Conservation (phyloP, 2,888 invertebrate species). For the Vandiemenella viatica region DNA sequence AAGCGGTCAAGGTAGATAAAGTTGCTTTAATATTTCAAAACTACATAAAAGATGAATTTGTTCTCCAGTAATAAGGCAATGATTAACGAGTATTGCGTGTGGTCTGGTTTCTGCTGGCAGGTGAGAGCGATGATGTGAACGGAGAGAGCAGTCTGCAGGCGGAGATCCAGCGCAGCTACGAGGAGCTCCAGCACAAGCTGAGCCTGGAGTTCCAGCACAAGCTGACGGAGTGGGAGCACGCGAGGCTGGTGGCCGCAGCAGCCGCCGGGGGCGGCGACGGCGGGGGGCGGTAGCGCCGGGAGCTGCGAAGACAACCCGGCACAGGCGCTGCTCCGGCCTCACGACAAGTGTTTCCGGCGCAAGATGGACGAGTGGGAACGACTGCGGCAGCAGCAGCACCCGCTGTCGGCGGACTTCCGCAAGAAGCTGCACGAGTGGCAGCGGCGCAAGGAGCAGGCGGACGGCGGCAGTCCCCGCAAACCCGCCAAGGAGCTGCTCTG, state of each 20-base stretch:
- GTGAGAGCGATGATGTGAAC: too few species aligned
- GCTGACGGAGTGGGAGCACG: conserved; percentile 43
- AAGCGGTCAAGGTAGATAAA: too few species aligned
- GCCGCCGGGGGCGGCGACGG: conserved; percentile 2
- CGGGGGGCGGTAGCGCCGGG: conserved; percentile 11
- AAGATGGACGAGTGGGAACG: conserved; percentile 38
- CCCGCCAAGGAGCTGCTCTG: conserved; percentile 37
- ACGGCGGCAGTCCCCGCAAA: conserved; percentile 27
- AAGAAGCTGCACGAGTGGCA: conserved; percentile 46
- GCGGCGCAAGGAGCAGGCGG: conserved; percentile 28
- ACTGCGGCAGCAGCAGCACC: conserved; percentile 22
- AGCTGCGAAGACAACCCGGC: too few species aligned
- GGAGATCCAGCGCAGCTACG: conserved; percentile 57
- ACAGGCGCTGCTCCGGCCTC: neutral
- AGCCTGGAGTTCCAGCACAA: conserved; percentile 61
- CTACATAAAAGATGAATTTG: too few species aligned
- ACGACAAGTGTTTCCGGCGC: conserved; percentile 28
- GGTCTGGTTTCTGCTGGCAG: too few species aligned
- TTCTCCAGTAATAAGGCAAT: too few species aligned
- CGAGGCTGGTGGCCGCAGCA: conserved; percentile 20
- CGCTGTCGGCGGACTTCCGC: conserved; percentile 57
- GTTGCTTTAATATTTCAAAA: too few species aligned
- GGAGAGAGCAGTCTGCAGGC: conserved; percentile 32
- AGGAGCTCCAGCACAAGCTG: conserved; percentile 54
- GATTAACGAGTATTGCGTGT: too few species aligned